Conservation (phyloP, 1,140 invertebrate genomes). For the Drosophila erecta region DNA sequence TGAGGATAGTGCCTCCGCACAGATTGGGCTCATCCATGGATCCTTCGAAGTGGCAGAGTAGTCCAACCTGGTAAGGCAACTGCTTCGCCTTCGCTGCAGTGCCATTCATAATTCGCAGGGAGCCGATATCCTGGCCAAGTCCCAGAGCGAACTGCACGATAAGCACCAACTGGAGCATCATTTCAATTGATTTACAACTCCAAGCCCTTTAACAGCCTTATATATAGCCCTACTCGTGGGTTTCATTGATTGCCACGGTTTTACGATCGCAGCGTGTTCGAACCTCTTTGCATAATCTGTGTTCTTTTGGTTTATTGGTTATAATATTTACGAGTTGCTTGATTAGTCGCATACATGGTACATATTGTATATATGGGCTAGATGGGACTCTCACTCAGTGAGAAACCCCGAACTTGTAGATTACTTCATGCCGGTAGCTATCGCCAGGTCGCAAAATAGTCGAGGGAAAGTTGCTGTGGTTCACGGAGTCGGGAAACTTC, state of each 20-base stretch:
- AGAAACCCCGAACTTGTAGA: slow-evolving; percentile 86
- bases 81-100: slow-evolving; percentile 19
- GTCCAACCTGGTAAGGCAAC: slow-evolving; percentile 50
- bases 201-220: background rate
- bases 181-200: slow-evolving; percentile 19
- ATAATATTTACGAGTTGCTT: slow-evolving; percentile 21
- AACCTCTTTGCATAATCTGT: slow-evolving; percentile 19
- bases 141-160: slow-evolving; percentile 4
- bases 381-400: slow-evolving; percentile 13
- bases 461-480: slow-evolving; percentile 92
- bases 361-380: slow-evolving; percentile 11
- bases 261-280: slow-evolving; percentile 37
- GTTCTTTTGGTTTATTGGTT: slow-evolving; percentile 56
- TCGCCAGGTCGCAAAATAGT: slow-evolving; percentile 90
- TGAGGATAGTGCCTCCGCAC: slow-evolving; percentile 58
- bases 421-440: slow-evolving; percentile 87
- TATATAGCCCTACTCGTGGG: slow-evolving; percentile 33
- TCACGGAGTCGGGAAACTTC: slow-evolving; percentile 96
- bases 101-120: slow-evolving; percentile 56
- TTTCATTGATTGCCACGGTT: slow-evolving; percentile 1
- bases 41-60: slow-evolving; percentile 25
- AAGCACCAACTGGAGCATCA: slow-evolving; percentile 26
- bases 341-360: slow-evolving; percentile 19
- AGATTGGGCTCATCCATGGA: background rate
- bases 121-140: slow-evolving; percentile 24